phyloP scores from a whole-genome alignment of 2,888 invertebrate genomes.

The Nysson spinosus region DNA sequence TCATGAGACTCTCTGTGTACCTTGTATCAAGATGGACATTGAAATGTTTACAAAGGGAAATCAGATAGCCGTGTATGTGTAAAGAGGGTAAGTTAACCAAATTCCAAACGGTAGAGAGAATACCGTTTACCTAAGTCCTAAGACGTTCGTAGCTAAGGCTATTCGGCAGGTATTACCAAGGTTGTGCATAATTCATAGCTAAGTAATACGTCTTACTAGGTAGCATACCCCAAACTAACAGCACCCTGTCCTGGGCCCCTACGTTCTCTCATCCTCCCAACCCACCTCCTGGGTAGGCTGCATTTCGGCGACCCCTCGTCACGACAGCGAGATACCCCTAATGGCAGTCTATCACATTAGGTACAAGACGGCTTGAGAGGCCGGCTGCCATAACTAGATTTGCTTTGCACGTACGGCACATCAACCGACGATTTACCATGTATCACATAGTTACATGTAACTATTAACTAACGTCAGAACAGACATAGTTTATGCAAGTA shows the following conservation, averaged over 20 bases:
- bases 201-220: slow-evolving; percentile 74
- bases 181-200: slow-evolving; percentile 73
- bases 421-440: slow-evolving; percentile 62
- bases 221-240: slow-evolving; percentile 53
- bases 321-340: slow-evolving; percentile 65
- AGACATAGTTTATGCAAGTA: too few species aligned
- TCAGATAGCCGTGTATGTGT: slow-evolving; percentile 43
- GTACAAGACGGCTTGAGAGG: slow-evolving; percentile 65
- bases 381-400: slow-evolving; percentile 64
- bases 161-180: slow-evolving; percentile 64
- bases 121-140: slow-evolving; percentile 58
- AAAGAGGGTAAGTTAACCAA: slow-evolving; percentile 54
- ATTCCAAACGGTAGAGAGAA: slow-evolving; percentile 39
- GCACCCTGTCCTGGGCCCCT: slow-evolving; percentile 51
- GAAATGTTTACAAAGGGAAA: slow-evolving; percentile 56
- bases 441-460: slow-evolving; percentile 32
- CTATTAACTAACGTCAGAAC: neutral
- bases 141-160: slow-evolving; percentile 55
- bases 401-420: slow-evolving; percentile 56
- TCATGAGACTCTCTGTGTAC: slow-evolving; percentile 12
- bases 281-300: slow-evolving; percentile 24
- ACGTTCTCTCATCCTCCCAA: slow-evolving; percentile 32
- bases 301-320: slow-evolving; percentile 51
- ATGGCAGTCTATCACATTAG: slow-evolving; percentile 73
- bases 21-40: slow-evolving; percentile 19